phyloP scores from a whole-genome alignment of 2,113 vertebrate species.

The Aptenodytes forsteri region DNA sequence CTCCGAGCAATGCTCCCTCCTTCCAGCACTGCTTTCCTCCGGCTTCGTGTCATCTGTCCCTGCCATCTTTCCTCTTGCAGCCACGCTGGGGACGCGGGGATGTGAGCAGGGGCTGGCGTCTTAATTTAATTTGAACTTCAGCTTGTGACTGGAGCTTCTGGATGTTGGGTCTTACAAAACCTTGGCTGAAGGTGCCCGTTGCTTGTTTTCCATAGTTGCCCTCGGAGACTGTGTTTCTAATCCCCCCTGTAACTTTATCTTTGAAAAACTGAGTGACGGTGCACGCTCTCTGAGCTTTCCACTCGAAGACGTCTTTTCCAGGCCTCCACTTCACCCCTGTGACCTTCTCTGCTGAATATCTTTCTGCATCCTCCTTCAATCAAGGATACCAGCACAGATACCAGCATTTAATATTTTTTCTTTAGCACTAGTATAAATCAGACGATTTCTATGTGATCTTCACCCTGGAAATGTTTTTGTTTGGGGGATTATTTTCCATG shows the following conservation, averaged over 20 bases:
- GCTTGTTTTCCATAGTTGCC: accelerated
- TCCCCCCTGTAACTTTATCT: background rate
- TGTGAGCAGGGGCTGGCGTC: background rate
- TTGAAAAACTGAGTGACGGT: background rate
- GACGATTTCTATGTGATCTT: accelerated
- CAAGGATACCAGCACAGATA: background rate
- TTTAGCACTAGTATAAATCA: background rate
- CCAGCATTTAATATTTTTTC: background rate
- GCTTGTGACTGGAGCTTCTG: background rate
- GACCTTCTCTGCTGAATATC: background rate
- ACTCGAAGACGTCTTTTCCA: background rate
- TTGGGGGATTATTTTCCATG: background rate
- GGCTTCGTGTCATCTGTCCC: background rate
- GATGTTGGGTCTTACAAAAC: background rate
- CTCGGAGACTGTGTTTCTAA: accelerated
- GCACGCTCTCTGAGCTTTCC: background rate
- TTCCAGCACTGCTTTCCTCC: background rate
- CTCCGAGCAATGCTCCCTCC: background rate
- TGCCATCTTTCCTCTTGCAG: background rate
- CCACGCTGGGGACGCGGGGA: background rate
- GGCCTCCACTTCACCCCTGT: background rate
- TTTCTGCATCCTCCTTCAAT: background rate
- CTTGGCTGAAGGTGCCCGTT: background rate
- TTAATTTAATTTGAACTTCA: background rate
- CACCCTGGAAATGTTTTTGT: too few species aligned